Conservation (phyloP, 1,140 invertebrate genomes). For the Diplogasteroides magnus region DNA sequence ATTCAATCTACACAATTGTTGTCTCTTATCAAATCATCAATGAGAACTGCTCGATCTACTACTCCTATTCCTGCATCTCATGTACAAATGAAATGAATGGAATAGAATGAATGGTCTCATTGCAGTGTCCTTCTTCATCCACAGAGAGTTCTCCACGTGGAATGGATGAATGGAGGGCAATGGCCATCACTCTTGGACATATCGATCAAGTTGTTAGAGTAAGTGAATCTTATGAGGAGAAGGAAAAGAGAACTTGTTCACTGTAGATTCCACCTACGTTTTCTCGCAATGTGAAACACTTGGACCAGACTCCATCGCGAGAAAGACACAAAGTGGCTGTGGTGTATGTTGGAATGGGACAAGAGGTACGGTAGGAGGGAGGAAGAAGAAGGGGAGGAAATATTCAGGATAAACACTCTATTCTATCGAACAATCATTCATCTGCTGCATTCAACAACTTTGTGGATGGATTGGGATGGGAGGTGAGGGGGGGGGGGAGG, state of each 20-base stretch:
- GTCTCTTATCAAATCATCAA: no score
- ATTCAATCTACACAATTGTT: no score
- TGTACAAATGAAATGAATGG: no score
- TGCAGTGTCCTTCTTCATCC: no score
- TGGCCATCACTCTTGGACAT: conserved; percentile 19
- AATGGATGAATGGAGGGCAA: conserved; percentile 17
- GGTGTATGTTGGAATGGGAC: conserved; percentile 86
- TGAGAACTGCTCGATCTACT: no score
- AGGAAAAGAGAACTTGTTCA: neutral
- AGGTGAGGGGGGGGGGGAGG: neutral
- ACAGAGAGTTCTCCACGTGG: no score
- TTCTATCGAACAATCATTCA: conserved; percentile 39
- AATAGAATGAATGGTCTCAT: no score
- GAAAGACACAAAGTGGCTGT: conserved; percentile 98
- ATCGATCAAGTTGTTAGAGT: conserved; percentile 6
- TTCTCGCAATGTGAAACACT: conserved; percentile 42
- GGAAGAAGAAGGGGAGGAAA: neutral
- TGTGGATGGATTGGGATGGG: conserved; percentile 22
- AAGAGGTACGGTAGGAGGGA: conserved; percentile 69
- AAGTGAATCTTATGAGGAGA: neutral
- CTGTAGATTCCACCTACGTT: conserved; percentile 32
- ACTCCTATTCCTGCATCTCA: no score
- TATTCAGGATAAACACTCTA: conserved; percentile 46
- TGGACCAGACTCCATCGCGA: conserved; percentile 61
- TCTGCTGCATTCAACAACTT: conserved; percentile 66